A percentile compares a stretch with the other conserved stretches of the same genome.
Evolutionary conservation across 2,888 invertebrate genomes (phyloP).

Genomic region (Pseudococcus viburni): DNA sequence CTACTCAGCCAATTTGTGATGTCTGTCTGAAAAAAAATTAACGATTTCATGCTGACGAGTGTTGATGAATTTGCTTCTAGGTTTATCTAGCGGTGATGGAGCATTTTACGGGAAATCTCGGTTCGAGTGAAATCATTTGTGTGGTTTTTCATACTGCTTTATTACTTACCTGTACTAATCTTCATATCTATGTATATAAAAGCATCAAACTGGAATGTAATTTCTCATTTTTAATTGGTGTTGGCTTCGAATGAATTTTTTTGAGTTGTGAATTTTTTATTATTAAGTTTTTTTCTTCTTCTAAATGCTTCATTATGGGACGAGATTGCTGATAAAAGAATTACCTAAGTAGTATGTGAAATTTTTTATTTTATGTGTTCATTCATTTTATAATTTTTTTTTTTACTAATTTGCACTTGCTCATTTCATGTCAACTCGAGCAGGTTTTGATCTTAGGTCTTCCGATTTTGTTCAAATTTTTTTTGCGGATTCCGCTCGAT

Average conservation of each 20-base stretch:
- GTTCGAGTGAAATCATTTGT: constrained; percentile 52
- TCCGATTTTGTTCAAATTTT: too few relatives aligned
- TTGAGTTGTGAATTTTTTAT: background rate
- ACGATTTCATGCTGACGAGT: constrained; percentile 16
- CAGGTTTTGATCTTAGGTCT: too few relatives aligned
- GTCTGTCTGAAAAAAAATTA: too few relatives aligned
- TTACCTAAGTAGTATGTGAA: too few relatives aligned
- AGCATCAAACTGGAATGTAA: background rate
- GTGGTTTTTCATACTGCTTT: constrained; percentile 18
- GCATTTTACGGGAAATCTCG: constrained; percentile 44
- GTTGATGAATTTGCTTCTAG: constrained; percentile 50
- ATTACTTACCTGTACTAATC: background rate
- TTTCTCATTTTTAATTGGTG: background rate
- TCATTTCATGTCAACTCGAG: too few relatives aligned
- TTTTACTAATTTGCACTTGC: too few relatives aligned
- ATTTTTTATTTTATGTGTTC: too few relatives aligned
- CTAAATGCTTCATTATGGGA: background rate
- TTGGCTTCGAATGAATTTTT: background rate
- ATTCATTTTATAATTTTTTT: too few relatives aligned
- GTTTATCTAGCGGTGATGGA: constrained; percentile 59
- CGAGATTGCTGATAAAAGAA: too few relatives aligned
- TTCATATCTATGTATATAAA: too few relatives aligned
- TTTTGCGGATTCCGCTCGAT: too few relatives aligned
- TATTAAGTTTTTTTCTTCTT: background rate
- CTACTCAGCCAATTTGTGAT: background rate